These are phyloP conservation scores for Macrocentrus cingulum DNA, from an alignment of 1,140 invertebrate genomes.

Conservation along the genomic window DNA sequence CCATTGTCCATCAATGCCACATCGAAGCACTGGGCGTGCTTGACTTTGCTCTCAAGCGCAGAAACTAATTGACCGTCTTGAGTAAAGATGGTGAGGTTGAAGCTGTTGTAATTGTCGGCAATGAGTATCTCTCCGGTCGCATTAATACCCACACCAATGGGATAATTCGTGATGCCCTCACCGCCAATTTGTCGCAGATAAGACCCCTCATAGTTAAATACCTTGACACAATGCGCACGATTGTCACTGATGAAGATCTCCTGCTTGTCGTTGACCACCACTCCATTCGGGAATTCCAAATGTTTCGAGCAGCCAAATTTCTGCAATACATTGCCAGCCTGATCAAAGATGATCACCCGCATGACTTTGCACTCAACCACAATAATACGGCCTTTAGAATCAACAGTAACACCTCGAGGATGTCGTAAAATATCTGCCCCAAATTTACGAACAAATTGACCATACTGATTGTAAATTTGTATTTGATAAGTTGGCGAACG, in stretches of 20 bases:
- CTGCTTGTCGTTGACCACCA: conserved; percentile 98
- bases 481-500: conserved; percentile 97
- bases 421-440: conserved; percentile 98
- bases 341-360: conserved; percentile 99
- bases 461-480: conserved; percentile 99
- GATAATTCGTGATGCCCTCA: conserved; percentile 98
- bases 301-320: conserved; percentile 99
- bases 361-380: conserved; percentile 99
- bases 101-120: conserved; percentile 99
- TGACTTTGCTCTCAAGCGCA: conserved; percentile 97
- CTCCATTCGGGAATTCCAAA: conserved; percentile 98
- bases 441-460: conserved; percentile 98
- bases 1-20: conserved; percentile 99
- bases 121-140: conserved; percentile 94
- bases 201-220: conserved; percentile 98
- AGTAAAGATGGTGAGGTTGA: conserved; percentile 97
- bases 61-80: conserved; percentile 95
- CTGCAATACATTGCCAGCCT: conserved; percentile 92
- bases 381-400: conserved; percentile 96
- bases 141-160: conserved; percentile 98
- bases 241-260: conserved; percentile 99
- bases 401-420: conserved; percentile 95
- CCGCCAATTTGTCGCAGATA: conserved; percentile 97
- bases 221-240: conserved; percentile 98
- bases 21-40: conserved; percentile 99